phyloP scores from a whole-genome alignment of 2,797 vertebrate genomes.

The Kryptopterus vitreolus region DNA sequence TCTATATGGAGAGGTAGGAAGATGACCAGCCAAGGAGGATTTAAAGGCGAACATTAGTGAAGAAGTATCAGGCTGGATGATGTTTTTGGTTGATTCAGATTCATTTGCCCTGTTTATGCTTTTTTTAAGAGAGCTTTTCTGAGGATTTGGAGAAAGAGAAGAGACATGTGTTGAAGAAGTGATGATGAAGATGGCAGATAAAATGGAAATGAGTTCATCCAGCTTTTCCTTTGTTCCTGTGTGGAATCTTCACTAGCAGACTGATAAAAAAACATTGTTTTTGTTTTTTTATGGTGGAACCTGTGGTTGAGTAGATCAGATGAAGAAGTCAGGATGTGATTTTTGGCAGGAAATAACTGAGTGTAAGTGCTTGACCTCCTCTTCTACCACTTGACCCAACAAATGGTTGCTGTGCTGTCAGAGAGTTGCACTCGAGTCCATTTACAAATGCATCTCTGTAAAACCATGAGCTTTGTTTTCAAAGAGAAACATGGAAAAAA shows the following conservation, averaged over 20 bases:
- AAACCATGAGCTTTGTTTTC: background rate
- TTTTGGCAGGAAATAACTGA: background rate
- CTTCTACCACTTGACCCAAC: background rate
- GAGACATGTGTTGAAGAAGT: too few species aligned
- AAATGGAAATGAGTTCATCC: background rate
- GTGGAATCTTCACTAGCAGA: background rate
- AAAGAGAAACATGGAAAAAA: background rate
- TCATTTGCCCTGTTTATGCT: too few species aligned
- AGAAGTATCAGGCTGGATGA: too few species aligned
- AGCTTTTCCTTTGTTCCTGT: background rate
- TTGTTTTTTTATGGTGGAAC: background rate
- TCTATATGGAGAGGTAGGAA: too few species aligned
- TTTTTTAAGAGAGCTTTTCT: too few species aligned
- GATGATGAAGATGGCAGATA: background rate
- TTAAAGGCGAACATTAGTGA: too few species aligned
- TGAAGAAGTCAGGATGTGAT: background rate
- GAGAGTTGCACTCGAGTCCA: background rate
- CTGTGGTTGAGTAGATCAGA: background rate
- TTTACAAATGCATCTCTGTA: background rate
- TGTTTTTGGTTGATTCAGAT: too few species aligned
- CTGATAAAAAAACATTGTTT: too few species aligned
- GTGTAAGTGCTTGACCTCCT: background rate
- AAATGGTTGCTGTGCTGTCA: background rate
- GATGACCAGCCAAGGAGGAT: too few species aligned
- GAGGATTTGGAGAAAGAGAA: too few species aligned